Conservation (phyloP, 1,140 invertebrate species). For the Lutraria rhynchaena region DNA sequence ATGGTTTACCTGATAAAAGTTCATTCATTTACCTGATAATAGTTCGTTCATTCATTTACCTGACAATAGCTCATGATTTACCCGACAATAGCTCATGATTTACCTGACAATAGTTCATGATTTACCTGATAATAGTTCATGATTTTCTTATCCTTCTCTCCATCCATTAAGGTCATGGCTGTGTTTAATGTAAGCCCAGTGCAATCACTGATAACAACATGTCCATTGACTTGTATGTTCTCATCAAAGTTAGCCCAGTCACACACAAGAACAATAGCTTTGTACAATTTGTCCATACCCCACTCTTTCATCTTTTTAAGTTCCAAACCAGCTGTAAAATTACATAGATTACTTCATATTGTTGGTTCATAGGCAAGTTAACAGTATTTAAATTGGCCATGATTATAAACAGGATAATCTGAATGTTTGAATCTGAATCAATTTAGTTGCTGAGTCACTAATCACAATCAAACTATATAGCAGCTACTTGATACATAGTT, state of each 20-base stretch:
- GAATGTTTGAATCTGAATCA: background rate
- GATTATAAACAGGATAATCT: background rate
- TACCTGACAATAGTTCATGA: too few relatives aligned
- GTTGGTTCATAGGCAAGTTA: background rate
- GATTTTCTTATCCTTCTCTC: slow-evolving; percentile 41
- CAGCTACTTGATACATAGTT: too few relatives aligned
- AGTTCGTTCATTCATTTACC: too few relatives aligned
- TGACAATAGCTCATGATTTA: too few relatives aligned
- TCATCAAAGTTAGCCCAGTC: slow-evolving; percentile 9
- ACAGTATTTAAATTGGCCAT: background rate
- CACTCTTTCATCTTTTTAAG: slow-evolving; percentile 1
- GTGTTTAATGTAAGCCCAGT: slow-evolving; percentile 8
- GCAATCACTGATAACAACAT: background rate
- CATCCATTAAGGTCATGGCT: slow-evolving; percentile 10
- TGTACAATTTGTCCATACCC: slow-evolving; percentile 1
- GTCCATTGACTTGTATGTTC: slow-evolving; percentile 28
- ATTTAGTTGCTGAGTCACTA: too few relatives aligned
- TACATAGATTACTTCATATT: background rate
- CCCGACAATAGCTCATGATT: too few relatives aligned
- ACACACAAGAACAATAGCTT: background rate
- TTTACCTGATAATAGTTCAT: slow-evolving; percentile 31
- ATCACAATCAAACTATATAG: too few relatives aligned
- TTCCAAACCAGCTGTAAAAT: background rate
- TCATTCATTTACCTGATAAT: too few relatives aligned
- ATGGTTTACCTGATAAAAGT: too few relatives aligned